Evolutionary conservation across 2,113 vertebrate species (phyloP), one percentile per base, ranked within the genome.

Genomic region (Ailurus styani): DNA sequence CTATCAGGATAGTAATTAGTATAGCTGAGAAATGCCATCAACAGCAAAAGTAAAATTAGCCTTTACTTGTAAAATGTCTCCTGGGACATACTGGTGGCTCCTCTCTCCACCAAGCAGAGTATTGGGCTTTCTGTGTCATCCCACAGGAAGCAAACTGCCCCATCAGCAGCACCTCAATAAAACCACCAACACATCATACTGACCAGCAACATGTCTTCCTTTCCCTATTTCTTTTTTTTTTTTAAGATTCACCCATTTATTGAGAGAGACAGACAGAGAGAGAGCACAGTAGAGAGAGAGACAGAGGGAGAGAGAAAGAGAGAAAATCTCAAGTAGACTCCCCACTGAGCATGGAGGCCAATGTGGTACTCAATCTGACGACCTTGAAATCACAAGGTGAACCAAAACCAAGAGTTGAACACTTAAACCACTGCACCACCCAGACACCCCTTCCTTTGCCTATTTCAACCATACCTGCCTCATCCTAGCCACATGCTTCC

Each of bases 1-100:
- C 89, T 97, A 82, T 85, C 75, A 87, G 86, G 40, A 96, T 77
- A n/a, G 66, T 79, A 97, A 93, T 98, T 96, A 97, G 87, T 15
- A 90, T 27, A 90, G 83, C 86, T 77, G 42, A 84, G 95, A 96
- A 97, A 97, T 91, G 82, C 78, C 90, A 96, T 95, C 96, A 95
- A 95, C 79, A 96, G 96, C 87, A 87, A 93, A 97, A 97, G 93
- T 96, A 92, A 95, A 97, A 97, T 96, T 95, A 96, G 92, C 72
- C 90, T 93, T 93, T 70, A 95, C 93, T 91, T 87, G 83, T 82
- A 87, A 96, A 93, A 90, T 90, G 89, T 93, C 96, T 97, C 96
- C 94, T 91, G 91, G 90, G 66, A 97, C 82, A 88, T 64, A 20
- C 81, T 54, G 37, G 52, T 95, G 87, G 60, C 47, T 95, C 45